Evolutionary conservation across 1,140 invertebrate species (phyloP).

Genomic region (Drosophila subobscura): DNA sequence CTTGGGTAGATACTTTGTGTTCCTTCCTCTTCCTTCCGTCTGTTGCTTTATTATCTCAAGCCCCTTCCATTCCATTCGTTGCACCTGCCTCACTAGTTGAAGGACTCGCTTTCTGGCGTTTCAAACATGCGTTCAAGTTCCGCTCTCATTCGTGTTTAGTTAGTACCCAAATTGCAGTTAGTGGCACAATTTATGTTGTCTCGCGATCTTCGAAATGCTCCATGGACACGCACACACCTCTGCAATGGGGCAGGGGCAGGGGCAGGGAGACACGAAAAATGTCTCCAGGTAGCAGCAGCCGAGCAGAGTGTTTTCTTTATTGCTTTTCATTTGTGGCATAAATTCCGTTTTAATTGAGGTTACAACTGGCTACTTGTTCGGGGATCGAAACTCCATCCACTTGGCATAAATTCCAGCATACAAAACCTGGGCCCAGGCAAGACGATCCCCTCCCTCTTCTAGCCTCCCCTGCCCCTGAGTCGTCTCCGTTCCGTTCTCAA

Average conservation of each 20-base stretch:
- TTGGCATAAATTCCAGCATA: constrained; percentile 59
- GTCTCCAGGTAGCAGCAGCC: constrained; percentile 33
- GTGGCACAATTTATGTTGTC: constrained; percentile 65
- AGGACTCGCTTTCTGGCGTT: constrained; percentile 20
- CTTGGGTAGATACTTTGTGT: too few relatives aligned
- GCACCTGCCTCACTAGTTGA: constrained; percentile 31
- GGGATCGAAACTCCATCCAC: constrained; percentile 44
- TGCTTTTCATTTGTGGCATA: constrained; percentile 31
- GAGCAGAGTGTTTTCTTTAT: constrained; percentile 39
- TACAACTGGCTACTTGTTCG: constrained; percentile 50
- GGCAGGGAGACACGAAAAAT: constrained; percentile 3
- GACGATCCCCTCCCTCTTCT: neutral
- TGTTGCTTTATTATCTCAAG: neutral
- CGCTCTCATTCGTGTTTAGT: constrained; percentile 47
- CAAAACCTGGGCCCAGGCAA: neutral
- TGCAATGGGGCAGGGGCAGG: neutral
- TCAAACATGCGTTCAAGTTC: constrained; percentile 34
- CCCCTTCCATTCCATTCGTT: neutral
- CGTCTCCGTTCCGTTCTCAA: constrained; percentile 42
- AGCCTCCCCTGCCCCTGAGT: neutral
- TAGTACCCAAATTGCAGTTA: constrained; percentile 50
- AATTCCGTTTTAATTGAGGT: constrained; percentile 56
- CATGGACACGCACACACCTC: constrained; percentile 66
- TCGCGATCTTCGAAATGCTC: constrained; percentile 40
- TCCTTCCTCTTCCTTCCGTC: neutral